Evolutionary conservation across 2,888 invertebrate genomes (phyloP), one percentile per base, ranked within the genome.

Genomic region (Trissolcus brochymenae): DNA sequence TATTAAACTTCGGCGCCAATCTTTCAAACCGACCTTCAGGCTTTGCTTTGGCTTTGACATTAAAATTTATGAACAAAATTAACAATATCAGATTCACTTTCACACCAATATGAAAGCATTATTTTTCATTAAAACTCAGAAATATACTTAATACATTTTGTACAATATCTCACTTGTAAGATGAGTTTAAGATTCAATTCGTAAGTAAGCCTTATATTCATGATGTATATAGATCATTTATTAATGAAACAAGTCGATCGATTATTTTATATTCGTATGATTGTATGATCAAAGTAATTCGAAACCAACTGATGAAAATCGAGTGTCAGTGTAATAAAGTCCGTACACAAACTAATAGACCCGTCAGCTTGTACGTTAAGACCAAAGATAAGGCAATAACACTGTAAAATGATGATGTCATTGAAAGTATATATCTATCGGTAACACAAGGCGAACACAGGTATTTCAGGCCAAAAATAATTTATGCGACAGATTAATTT

Each of bases 381-480:
- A 57, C 53, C 62, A 60, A 50, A 68, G 79, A 80, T 81, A 78
- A 79, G 79, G 65, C 59, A 65, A 57, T 64, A 75, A 68, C 75
- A 67, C 67, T 46, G 74, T 51, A 74, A 74, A 74, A 67, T 74
- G 67, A 74, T 67, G 67, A 72, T 67, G 65, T 76, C 70, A 80
- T 81, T 81, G 80, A 66, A 68, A 76, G 81, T 81, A 25, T 25
- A 25, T 25, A 81, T 81, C 79, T 81, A 80, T 80, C 72, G 68
- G 78, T 79, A 75, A 80, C 79, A 72, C 68, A 75, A 66, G 41
- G 41, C 59, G 51, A 65, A 46, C 59, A 54, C 77, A 71, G 73
- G 54, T 74, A 79, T 76, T 80, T 62, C 51, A 43, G 21, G 17
- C 51, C 43, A 43, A 14, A 13, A 4, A 13, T 0, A 13, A 43